Conservation (phyloP, 1,140 invertebrate genomes). For the Bombus fervidus region DNA sequence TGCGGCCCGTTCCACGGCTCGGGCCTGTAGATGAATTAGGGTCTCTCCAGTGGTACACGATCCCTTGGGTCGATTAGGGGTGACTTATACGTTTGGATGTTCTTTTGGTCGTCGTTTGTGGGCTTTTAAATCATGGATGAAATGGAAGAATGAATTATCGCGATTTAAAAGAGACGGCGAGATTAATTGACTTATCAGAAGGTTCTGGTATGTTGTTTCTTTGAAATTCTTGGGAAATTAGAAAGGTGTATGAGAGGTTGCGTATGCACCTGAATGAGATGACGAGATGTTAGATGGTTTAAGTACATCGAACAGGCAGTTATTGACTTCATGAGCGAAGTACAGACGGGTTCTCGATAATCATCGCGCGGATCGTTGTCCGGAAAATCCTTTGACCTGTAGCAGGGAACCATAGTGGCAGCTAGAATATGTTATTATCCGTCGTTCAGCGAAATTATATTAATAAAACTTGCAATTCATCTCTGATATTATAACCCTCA, state of each 20-base stretch:
- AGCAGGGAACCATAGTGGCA: slow-evolving; percentile 4
- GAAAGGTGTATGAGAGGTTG: not conserved
- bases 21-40: not conserved
- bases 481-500: slow-evolving; percentile 26
- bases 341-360: slow-evolving; percentile 51
- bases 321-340: slow-evolving; percentile 8
- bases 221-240: not conserved
- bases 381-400: slow-evolving; percentile 64
- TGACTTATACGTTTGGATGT: not conserved
- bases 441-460: slow-evolving; percentile 26
- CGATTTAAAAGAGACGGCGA: not conserved
- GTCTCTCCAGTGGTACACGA: not conserved
- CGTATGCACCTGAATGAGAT: not conserved
- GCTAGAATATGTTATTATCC: slow-evolving; percentile 43
- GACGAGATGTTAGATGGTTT: slow-evolving; percentile 14
- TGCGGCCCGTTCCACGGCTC: not conserved
- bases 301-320: slow-evolving; percentile 12
- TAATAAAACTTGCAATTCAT: slow-evolving; percentile 36
- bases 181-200: not conserved
- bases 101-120: not conserved
- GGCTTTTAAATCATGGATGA: not conserved
- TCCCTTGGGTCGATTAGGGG: not conserved
- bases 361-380: slow-evolving; percentile 54
- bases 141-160: not conserved
- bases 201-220: not conserved